Evolutionary conservation across 2,888 invertebrate species (phyloP).

Genomic region (Rotaria sp.): DNA sequence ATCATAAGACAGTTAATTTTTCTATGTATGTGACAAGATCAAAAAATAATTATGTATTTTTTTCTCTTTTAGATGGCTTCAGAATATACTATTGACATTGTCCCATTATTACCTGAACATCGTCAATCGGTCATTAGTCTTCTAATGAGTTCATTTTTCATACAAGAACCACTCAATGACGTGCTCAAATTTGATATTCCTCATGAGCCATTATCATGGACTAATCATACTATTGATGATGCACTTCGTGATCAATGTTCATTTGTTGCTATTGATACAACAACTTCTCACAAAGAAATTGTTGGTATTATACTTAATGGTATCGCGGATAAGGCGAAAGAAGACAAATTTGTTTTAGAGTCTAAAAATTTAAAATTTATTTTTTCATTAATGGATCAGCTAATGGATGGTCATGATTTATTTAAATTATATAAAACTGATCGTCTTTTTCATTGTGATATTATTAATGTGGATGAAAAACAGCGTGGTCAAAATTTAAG

Average conservation of each 20-base stretch:
- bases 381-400: not conserved
- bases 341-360: too few relatives aligned
- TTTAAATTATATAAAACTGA: not conserved
- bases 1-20: not conserved
- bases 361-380: not conserved
- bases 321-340: not conserved
- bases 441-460: not conserved
- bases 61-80: not conserved
- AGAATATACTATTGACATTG: not conserved
- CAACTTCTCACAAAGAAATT: not conserved
- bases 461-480: conserved; percentile 19
- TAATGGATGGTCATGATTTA: not conserved
- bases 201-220: not conserved
- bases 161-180: not conserved
- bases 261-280: not conserved
- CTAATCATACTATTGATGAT: not conserved
- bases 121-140: not conserved
- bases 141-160: conserved; percentile 8
- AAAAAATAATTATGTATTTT: not conserved
- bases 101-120: not conserved
- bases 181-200: not conserved
- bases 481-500: not conserved
- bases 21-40: not conserved
- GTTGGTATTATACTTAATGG: conserved; percentile 8
- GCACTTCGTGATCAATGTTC: conserved; percentile 4